These are phyloP conservation scores for Pemphredon lugubris DNA, from an alignment of 2,888 invertebrate genomes.

Conservation along the genomic window DNA sequence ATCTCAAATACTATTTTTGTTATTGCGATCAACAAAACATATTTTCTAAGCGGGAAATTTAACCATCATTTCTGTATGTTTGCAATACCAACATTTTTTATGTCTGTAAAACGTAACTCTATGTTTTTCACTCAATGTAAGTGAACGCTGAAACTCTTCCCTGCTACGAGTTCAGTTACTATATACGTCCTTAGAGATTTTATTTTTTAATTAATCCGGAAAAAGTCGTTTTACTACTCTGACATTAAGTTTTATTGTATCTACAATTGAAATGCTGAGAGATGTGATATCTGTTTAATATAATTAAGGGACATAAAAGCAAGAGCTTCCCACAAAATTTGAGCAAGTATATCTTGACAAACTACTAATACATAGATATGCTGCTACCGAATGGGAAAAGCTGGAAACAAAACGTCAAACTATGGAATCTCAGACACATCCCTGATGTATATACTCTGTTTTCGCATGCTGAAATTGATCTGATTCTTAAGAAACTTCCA, in stretches of 20 bases:
- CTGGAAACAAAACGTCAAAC: conserved; percentile 5
- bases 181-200: conserved; percentile 9
- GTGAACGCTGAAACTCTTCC: conserved; percentile 8
- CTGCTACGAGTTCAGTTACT: background rate
- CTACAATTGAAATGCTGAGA: conserved; percentile 23
- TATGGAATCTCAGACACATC: conserved; percentile 25
- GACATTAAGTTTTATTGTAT: conserved; percentile 15
- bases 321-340: conserved; percentile 45
- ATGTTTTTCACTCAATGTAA: conserved; percentile 2
- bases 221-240: conserved; percentile 5
- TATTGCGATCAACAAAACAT: conserved; percentile 32
- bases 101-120: conserved; percentile 19
- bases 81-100: conserved; percentile 9
- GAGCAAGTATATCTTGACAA: conserved; percentile 36
- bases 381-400: conserved; percentile 22
- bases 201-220: conserved; percentile 6
- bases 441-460: conserved; percentile 36
- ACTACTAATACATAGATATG: conserved; percentile 36
- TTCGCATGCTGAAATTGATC: conserved; percentile 15
- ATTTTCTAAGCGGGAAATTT: conserved; percentile 44
- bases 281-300: conserved; percentile 31
- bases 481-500: conserved; percentile 31
- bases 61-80: conserved; percentile 35
- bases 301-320: conserved; percentile 28
- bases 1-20: conserved; percentile 52